These are phyloP conservation scores for Setophaga petechia DNA, from an alignment of 2,113 vertebrate species.

Conservation along the genomic window DNA sequence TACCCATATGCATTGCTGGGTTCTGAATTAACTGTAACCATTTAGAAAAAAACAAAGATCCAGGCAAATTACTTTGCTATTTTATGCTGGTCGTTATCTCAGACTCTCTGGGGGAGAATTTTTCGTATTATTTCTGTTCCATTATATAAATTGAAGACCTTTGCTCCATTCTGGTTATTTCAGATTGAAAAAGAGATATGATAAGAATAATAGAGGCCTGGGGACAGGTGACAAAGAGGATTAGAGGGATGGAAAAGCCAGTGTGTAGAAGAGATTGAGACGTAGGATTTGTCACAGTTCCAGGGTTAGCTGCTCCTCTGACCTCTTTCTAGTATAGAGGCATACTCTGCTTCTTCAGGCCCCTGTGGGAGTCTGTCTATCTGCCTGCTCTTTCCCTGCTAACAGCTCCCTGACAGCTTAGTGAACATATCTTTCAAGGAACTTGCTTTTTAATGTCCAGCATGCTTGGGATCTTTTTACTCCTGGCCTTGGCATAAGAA, in stretches of 20 bases:
- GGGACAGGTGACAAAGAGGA: constrained; percentile 49
- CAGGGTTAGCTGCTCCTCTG: constrained; percentile 35
- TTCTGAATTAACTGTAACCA: neutral
- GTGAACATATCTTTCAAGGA: neutral
- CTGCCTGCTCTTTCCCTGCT: neutral
- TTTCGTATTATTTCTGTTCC: neutral
- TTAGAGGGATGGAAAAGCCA: constrained; percentile 33
- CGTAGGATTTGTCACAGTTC: neutral
- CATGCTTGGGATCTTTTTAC: neutral
- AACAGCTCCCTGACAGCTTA: neutral
- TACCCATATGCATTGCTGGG: neutral
- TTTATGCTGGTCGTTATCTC: neutral
- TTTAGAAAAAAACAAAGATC: neutral
- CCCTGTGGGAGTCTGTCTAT: neutral
- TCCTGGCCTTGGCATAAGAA: neutral
- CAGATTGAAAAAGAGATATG: neutral
- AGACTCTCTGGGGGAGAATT: neutral
- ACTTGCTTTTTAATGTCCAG: neutral
- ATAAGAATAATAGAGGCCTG: constrained; percentile 41
- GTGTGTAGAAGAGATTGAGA: constrained; percentile 38
- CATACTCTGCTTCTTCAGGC: neutral
- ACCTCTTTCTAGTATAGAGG: neutral
- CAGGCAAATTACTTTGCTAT: neutral
- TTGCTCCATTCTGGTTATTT: constrained; percentile 11
- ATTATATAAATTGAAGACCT: constrained; percentile 2